phyloP scores from a whole-genome alignment of 2,113 vertebrate genomes.

The Microtus ochrogaster region DNA sequence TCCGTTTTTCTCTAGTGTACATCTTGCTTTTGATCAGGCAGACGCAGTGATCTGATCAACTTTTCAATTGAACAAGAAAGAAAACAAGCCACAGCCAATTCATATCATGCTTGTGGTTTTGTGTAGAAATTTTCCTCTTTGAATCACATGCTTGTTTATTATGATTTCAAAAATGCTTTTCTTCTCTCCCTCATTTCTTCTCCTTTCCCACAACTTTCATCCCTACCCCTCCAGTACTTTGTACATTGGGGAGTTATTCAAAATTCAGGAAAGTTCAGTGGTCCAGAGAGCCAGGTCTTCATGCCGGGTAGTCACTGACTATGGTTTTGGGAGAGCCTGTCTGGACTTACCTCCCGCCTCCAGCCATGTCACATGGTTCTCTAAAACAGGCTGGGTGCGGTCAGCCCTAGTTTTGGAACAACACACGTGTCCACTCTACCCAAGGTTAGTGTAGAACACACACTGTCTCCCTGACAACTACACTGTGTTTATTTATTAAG shows the following conservation, averaged over 20 bases:
- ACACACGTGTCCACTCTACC: not conserved
- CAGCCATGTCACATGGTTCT: not conserved
- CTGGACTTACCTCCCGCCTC: not conserved
- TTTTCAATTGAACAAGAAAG: conserved; percentile 59
- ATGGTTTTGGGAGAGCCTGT: not conserved
- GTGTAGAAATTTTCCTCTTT: conserved; percentile 56
- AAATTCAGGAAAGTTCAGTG: not conserved
- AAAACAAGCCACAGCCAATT: conserved; percentile 58
- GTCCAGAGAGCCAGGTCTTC: not conserved
- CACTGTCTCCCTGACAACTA: not conserved
- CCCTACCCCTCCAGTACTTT: not conserved
- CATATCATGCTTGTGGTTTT: conserved; percentile 24
- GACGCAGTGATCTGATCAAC: conserved; percentile 75
- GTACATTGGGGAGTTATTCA: not conserved
- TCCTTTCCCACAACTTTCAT: not conserved
- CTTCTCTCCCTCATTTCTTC: not conserved
- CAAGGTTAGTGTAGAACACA: not conserved
- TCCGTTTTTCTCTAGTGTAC: conserved; percentile 65
- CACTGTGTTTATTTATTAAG: not conserved
- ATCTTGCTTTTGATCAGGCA: conserved; percentile 69
- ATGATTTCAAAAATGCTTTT: not conserved
- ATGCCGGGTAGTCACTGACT: not conserved
- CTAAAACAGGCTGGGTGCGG: not conserved
- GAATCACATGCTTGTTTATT: conserved; percentile 47
- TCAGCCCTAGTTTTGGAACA: not conserved